A percentile compares a stretch with the other conserved stretches of the same genome.
Evolutionary conservation across 2,113 vertebrate species (phyloP).

Genomic region (Cyanoramphus novaezelandiae): DNA sequence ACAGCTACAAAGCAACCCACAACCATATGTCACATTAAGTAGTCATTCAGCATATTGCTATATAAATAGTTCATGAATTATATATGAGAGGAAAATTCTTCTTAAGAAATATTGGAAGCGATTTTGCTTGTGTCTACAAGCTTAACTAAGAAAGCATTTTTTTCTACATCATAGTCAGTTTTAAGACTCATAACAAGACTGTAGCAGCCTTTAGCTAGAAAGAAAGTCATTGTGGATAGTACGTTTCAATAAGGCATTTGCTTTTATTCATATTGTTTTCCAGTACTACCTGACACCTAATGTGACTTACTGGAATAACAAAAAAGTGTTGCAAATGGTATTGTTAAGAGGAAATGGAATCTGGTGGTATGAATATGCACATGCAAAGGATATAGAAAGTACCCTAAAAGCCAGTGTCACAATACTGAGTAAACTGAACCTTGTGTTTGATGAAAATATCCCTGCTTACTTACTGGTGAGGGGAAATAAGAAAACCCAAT

Average conservation of each 20-base stretch:
- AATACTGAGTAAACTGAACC: not conserved
- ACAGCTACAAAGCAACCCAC: not conserved
- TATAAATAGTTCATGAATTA: slow-evolving; percentile 44
- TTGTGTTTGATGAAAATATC: not conserved
- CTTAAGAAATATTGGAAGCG: not conserved
- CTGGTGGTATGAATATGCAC: not conserved
- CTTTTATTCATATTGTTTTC: not conserved
- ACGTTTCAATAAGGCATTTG: not conserved
- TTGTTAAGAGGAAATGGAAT: not conserved
- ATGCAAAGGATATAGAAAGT: not conserved
- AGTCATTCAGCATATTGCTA: not conserved
- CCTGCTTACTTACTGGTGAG: not conserved
- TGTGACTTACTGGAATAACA: not conserved
- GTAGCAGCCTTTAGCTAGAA: not conserved
- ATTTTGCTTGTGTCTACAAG: not conserved
- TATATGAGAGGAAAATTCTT: not conserved
- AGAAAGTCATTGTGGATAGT: not conserved
- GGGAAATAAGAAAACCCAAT: not conserved
- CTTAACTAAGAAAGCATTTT: not conserved
- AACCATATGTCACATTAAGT: not conserved
- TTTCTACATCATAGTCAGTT: not conserved
- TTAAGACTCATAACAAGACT: not conserved
- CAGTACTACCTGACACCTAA: not conserved
- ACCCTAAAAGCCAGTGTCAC: not conserved
- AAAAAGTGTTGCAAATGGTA: not conserved